These are phyloP conservation scores for Palythoa grandis DNA, from an alignment of 92 coral and sea anemone genomes.

Conservation along the genomic window DNA sequence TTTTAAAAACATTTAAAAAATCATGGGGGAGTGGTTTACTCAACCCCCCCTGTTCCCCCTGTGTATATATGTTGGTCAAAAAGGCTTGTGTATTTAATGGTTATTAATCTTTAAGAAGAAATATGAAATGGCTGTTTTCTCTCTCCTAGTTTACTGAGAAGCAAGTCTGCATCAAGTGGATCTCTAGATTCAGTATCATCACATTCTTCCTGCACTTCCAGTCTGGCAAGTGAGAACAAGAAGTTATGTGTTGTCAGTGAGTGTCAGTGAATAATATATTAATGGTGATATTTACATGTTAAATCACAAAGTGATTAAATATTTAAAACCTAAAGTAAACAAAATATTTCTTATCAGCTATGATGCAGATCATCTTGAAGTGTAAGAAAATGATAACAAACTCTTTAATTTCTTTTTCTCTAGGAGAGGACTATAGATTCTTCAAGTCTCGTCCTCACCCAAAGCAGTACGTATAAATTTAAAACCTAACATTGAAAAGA, in stretches of 20 bases:
- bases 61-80: no score
- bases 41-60: no score
- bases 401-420: background rate
- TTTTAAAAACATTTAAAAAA: no score
- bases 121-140: background rate
- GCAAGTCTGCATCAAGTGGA: constrained; percentile 62
- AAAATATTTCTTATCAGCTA: no score
- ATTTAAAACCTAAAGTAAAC: no score
- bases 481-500: no score
- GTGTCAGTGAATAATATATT: constrained; percentile 49
- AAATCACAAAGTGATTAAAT: no score
- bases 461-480: constrained; percentile 75
- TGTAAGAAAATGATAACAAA: background rate
- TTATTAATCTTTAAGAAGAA: no score
- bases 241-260: constrained; percentile 74
- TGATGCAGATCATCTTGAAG: no score
- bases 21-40: no score
- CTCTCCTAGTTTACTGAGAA: constrained; percentile 66
- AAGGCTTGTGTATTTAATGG: background rate
- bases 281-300: background rate
- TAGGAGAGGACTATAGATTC: constrained; percentile 90
- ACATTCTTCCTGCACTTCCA: constrained; percentile 26
- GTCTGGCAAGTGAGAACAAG: constrained; percentile 60
- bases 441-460: constrained; percentile 68
- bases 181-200: constrained; percentile 54